Conservation (phyloP, 2,888 invertebrate genomes). For the Eupsilia transversa region DNA sequence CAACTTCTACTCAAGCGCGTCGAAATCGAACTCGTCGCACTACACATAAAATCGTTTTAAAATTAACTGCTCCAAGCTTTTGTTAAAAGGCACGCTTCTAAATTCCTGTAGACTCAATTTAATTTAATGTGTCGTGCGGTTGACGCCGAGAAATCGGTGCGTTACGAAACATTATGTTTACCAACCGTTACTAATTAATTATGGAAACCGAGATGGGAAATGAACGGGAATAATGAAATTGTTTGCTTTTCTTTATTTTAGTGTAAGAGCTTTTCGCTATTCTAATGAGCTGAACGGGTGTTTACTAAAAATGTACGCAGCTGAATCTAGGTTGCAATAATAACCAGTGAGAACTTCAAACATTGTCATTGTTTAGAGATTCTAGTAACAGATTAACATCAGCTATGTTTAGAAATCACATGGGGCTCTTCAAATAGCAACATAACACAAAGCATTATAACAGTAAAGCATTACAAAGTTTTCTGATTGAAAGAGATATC, state of each 20-base stretch:
- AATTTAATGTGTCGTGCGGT: conserved; percentile 71
- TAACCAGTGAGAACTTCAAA: conserved; percentile 45
- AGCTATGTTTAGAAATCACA: conserved; percentile 34
- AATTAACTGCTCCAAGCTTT: conserved; percentile 61
- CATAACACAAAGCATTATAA: too few relatives aligned
- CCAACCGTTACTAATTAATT: conserved; percentile 39
- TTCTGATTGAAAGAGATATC: too few relatives aligned
- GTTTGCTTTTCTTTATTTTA: conserved; percentile 43
- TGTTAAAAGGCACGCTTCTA: conserved; percentile 61
- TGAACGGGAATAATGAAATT: conserved; percentile 18
- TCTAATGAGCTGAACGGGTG: conserved; percentile 29
- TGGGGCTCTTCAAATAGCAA: not conserved
- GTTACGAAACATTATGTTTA: conserved; percentile 49
- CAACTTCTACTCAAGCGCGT: conserved; percentile 7
- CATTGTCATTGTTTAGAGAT: conserved; percentile 48
- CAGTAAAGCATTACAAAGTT: too few relatives aligned
- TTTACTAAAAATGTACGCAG: conserved; percentile 20
- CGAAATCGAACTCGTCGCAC: conserved; percentile 23
- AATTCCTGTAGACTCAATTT: conserved; percentile 65
- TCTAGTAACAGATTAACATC: conserved; percentile 10
- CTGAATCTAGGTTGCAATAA: conserved; percentile 53
- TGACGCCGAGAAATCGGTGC: conserved; percentile 67
- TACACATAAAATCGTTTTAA: conserved; percentile 56
- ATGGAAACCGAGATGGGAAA: conserved; percentile 10
- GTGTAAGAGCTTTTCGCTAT: conserved; percentile 39